Evolutionary conservation across 2,113 vertebrate species (phyloP), one percentile per base, ranked within the genome.

Genomic region (Lamprologus callipterus): DNA sequence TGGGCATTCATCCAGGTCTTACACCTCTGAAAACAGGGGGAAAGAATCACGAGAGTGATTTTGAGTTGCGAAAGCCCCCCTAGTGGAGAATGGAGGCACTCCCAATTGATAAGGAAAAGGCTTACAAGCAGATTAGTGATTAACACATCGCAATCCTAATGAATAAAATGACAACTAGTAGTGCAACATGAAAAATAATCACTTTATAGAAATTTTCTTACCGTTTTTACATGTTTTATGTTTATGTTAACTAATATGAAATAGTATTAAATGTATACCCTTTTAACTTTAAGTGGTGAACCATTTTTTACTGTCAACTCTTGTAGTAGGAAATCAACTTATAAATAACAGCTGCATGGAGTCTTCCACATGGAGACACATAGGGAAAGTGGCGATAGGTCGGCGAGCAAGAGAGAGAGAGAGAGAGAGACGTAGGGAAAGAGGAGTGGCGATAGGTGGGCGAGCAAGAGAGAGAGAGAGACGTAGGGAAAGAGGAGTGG

Each of bases 341-440:
- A 28, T 5, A 57, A 16, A 16, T 57, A 57, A 57, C 13, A 57
- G 23, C 55, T 28, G 23, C 7, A 57, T 28, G 55, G 55, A 58
- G 55, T 28, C 13, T 58, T 14, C 13, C 3, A 14, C 42, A 45
- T 3, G 42, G 42, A 45, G 55, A 58, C 8, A 58, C 13, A 2
- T 28, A 16, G 1, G 23, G 23, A 28, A 8, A 57, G 55, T 23
- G 21, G 21, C 21, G 21, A 23, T 23, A 23, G 33, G 9, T 9
- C 0, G 9, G 35, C 35, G 35, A 37, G 35, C 4, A 2, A 37
- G 35, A 37, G 35, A 37, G 4, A 37, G 2, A 35, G 35, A 37
- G 35, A 37, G 35, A 9, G 0, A 37, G 35, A 9, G 0, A 28
- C 0, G 35, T 1, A 10, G 9, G 9, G 9, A 37, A 4, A 10